phyloP scores from a whole-genome alignment of 2,888 invertebrate genomes.

The Drymonia ruficornis region DNA sequence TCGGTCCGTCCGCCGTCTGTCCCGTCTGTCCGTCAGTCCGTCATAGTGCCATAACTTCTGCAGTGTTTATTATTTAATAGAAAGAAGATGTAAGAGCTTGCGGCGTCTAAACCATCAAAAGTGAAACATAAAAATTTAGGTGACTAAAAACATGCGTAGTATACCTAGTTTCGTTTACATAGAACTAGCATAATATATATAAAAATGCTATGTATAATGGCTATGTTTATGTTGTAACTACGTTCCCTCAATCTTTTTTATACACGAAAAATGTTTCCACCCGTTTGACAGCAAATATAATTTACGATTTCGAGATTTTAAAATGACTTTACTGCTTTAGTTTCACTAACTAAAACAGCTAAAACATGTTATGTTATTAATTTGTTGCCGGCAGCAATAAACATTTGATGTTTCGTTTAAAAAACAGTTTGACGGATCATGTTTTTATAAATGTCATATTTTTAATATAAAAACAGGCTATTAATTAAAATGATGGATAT shows the following conservation, averaged over 20 bases:
- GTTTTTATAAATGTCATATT: constrained; percentile 1
- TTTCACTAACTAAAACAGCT: constrained; percentile 15
- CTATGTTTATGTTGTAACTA: constrained; percentile 28
- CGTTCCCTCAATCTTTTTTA: constrained; percentile 15
- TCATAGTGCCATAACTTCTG: too few relatives aligned
- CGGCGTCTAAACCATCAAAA: too few relatives aligned
- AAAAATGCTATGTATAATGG: constrained; percentile 40
- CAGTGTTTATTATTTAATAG: too few relatives aligned
- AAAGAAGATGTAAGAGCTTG: too few relatives aligned
- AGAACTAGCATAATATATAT: constrained; percentile 43
- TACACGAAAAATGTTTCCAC: constrained; percentile 36
- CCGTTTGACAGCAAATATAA: constrained; percentile 42
- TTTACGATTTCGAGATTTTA: constrained; percentile 47
- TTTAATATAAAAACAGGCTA: not conserved
- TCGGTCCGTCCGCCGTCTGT: too few relatives aligned
- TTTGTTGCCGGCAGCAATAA: not conserved
- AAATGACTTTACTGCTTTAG: too few relatives aligned
- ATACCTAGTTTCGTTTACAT: constrained; percentile 30
- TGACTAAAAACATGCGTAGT: too few relatives aligned
- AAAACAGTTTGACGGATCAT: not conserved
- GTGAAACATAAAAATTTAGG: too few relatives aligned
- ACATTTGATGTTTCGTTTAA: not conserved
- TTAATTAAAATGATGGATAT: constrained; percentile 7
- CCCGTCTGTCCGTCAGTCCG: too few relatives aligned
- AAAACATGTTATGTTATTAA: constrained; percentile 14